These are phyloP conservation scores for Sinohyriopsis cumingii DNA, from an alignment of 2,888 invertebrate species.

Conservation along the genomic window DNA sequence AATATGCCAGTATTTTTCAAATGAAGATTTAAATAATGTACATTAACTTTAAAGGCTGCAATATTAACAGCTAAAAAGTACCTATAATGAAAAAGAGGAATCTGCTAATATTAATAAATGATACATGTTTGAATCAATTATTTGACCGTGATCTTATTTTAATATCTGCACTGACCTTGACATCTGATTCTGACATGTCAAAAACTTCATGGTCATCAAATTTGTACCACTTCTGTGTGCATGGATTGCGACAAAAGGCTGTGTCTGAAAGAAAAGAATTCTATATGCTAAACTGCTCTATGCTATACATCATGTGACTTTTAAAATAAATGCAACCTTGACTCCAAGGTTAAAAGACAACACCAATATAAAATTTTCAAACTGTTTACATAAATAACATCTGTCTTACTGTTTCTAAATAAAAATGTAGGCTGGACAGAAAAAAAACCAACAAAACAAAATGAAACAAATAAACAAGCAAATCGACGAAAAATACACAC, in stretches of 20 bases:
- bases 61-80: too few species aligned
- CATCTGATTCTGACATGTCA: conserved; percentile 74
- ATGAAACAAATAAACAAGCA: too few species aligned
- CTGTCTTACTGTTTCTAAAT: too few species aligned
- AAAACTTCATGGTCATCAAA: conserved; percentile 92
- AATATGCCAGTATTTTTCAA: too few species aligned
- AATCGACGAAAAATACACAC: too few species aligned
- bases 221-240: conserved; percentile 82
- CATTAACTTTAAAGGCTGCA: too few species aligned
- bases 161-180: conserved; percentile 62
- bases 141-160: neutral
- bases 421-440: too few species aligned
- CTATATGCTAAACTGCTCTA: too few species aligned
- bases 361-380: neutral
- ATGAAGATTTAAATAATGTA: too few species aligned
- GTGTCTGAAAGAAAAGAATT: conserved; percentile 76
- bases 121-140: too few species aligned
- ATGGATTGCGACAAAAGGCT: conserved; percentile 85
- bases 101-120: neutral
- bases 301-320: neutral
- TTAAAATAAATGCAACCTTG: neutral
- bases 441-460: too few species aligned
- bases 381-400: neutral
- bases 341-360: neutral
- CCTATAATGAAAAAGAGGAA: neutral